A percentile compares a stretch with the other conserved stretches of the same genome.
Evolutionary conservation across 2,113 vertebrate species (phyloP).

Genomic region (Barbus barbus): DNA sequence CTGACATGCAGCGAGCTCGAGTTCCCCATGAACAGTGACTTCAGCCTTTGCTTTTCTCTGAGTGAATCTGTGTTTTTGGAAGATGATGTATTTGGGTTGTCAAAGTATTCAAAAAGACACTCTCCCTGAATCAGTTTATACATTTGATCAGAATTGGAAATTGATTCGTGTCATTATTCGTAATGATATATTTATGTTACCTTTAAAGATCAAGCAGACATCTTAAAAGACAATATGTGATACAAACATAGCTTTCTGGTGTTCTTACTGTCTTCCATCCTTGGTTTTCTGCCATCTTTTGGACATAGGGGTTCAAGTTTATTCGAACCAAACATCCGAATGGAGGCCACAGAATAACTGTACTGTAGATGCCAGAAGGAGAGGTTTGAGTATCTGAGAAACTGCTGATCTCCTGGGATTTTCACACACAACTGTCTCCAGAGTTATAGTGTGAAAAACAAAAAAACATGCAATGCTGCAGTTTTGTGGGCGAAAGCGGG

Average conservation of each 20-base stretch:
- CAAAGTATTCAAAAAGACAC: background rate
- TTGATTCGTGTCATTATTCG: background rate
- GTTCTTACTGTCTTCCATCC: background rate
- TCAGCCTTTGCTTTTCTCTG: background rate
- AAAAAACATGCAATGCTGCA: background rate
- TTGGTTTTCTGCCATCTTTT: background rate
- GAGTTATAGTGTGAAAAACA: constrained; percentile 7
- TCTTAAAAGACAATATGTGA: too few species aligned
- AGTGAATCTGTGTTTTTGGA: background rate
- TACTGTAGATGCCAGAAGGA: background rate
- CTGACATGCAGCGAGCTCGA: background rate
- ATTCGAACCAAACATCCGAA: background rate
- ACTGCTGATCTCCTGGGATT: constrained; percentile 6
- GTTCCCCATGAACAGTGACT: background rate
- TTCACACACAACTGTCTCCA: background rate
- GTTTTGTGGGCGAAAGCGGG: background rate
- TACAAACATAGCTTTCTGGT: too few species aligned
- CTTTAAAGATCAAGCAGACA: background rate
- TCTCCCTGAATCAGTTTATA: background rate
- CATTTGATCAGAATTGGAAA: background rate
- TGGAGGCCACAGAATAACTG: background rate
- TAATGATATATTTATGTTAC: background rate
- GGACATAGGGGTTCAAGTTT: background rate
- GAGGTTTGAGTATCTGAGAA: constrained; percentile 6
- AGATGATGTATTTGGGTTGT: background rate